Conservation (phyloP, 2,888 invertebrate genomes). For the Ischnus inquisitorius region DNA sequence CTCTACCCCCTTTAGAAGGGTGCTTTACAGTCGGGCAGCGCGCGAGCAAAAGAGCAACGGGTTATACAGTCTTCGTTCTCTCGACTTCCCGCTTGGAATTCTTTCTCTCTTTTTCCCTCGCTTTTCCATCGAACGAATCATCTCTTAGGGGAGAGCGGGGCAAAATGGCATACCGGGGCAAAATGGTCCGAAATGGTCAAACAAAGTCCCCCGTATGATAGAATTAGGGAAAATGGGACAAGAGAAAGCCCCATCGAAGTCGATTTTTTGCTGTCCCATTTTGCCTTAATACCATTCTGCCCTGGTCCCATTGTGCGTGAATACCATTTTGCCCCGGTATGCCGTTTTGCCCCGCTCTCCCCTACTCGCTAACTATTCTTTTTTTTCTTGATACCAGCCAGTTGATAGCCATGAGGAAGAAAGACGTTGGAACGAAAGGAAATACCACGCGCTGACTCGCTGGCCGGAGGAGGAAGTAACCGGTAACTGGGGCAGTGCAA, state of each 20-base stretch:
- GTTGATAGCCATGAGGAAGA: neutral
- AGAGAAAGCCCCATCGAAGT: too few relatives aligned
- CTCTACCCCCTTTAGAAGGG: neutral
- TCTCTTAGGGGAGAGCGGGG: neutral
- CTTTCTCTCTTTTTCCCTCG: neutral
- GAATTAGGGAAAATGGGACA: too few relatives aligned
- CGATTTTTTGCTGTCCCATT: too few relatives aligned
- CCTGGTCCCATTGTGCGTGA: too few relatives aligned
- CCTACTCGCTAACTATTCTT: neutral
- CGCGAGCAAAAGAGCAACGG: slow-evolving; percentile 23
- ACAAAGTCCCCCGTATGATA: too few relatives aligned
- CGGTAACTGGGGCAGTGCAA: slow-evolving; percentile 63
- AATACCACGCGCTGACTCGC: slow-evolving; percentile 7
- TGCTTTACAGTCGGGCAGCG: neutral
- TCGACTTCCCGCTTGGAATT: slow-evolving; percentile 7
- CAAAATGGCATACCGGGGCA: too few relatives aligned
- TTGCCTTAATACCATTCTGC: too few relatives aligned
- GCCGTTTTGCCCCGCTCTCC: too few relatives aligned
- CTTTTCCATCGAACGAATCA: slow-evolving; percentile 12
- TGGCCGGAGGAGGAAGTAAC: slow-evolving; percentile 55
- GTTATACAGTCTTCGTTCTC: slow-evolving; percentile 26
- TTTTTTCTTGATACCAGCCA: neutral
- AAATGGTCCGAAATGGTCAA: too few relatives aligned
- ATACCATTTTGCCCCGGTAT: too few relatives aligned
- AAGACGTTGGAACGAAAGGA: neutral